Evolutionary conservation across 2,113 vertebrate genomes (phyloP).

Genomic region (Ptilonorhynchus violaceus): DNA sequence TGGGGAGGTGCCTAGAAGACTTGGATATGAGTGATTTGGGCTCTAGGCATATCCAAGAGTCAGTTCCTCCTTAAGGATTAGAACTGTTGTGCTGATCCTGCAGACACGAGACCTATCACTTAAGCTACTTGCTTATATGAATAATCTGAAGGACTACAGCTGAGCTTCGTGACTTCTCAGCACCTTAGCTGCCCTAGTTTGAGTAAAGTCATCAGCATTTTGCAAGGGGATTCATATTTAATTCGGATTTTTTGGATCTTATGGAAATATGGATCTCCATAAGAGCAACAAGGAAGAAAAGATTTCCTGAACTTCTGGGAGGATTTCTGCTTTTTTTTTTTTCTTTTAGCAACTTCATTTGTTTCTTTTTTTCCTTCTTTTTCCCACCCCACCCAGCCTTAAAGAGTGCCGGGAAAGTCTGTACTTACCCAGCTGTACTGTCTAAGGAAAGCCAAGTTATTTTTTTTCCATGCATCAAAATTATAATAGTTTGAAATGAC

Average conservation of each 20-base stretch:
- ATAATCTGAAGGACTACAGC: neutral
- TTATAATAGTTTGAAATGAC: constrained; percentile 17
- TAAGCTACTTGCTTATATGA: neutral
- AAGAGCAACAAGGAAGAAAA: neutral
- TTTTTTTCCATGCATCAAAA: constrained; percentile 35
- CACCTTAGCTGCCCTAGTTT: neutral
- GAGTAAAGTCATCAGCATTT: neutral
- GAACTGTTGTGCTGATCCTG: neutral
- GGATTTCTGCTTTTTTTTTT: neutral
- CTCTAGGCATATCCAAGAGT: neutral
- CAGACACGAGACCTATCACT: neutral
- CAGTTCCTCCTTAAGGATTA: neutral
- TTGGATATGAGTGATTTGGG: neutral
- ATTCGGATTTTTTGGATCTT: neutral
- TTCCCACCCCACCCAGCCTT: constrained; percentile 22
- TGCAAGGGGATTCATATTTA: neutral
- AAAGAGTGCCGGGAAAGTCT: constrained; percentile 38
- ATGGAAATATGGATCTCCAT: too few relatives aligned
- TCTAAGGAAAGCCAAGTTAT: neutral
- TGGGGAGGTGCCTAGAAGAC: neutral
- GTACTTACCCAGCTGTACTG: constrained; percentile 36
- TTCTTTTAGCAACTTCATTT: neutral
- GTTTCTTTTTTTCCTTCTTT: neutral
- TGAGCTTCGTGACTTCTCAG: neutral
- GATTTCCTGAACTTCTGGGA: neutral